Conservation (phyloP, 30 jellyfish, hydroid and myxozoan species). For the Cassiopea xamachana region DNA sequence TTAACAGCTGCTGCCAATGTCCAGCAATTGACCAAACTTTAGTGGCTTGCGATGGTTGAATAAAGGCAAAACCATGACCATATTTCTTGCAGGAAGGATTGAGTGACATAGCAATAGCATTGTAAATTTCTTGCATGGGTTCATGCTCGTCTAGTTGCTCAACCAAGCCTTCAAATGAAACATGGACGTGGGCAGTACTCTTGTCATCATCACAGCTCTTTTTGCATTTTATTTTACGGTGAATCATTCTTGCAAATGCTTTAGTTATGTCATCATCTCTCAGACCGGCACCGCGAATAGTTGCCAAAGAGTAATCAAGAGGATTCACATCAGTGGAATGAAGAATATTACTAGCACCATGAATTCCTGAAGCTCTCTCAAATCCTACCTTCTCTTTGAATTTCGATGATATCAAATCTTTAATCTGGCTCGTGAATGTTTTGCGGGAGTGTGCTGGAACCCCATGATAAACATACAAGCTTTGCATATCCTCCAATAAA, state of each 20-base stretch:
- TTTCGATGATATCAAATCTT: slow-evolving; percentile 48
- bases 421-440: slow-evolving; percentile 65
- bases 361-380: slow-evolving; percentile 69
- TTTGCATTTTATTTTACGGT: slow-evolving; percentile 58
- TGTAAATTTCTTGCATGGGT: slow-evolving; percentile 56
- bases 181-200: slow-evolving; percentile 46
- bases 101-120: slow-evolving; percentile 63
- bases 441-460: slow-evolving; percentile 63
- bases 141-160: slow-evolving; percentile 58
- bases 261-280: slow-evolving; percentile 65
- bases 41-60: slow-evolving; percentile 52
- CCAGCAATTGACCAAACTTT: slow-evolving; percentile 62
- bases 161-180: slow-evolving; percentile 53
- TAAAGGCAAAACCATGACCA: slow-evolving; percentile 64
- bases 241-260: slow-evolving; percentile 62
- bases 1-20: slow-evolving; percentile 54
- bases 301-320: slow-evolving; percentile 68
- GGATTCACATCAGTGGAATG: slow-evolving; percentile 71
- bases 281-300: slow-evolving; percentile 68
- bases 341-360: slow-evolving; percentile 66
- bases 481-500: slow-evolving; percentile 65
- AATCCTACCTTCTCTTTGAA: slow-evolving; percentile 54
- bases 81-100: slow-evolving; percentile 53
- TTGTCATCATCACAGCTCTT: slow-evolving; percentile 63
- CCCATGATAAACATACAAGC: slow-evolving; percentile 60